Conservation (phyloP, 2,113 vertebrate genomes). For the human region GRCh38 chr1:36114501-36115000, state of each 20-base stretch:
- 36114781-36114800: neutral
- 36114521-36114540: neutral
- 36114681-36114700: neutral
- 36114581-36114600: neutral
- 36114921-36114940: neutral
- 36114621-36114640: neutral
- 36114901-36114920: neutral
- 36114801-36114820: neutral
- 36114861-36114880: neutral
- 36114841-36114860: neutral
- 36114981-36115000: neutral
- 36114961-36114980: neutral
- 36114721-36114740: neutral
- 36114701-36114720: neutral
- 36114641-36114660: neutral
- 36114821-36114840: neutral
- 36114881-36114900: neutral
- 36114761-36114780: neutral
- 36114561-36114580: neutral
- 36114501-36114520: neutral
- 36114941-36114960: neutral
- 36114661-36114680: neutral
- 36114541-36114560: neutral
- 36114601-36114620: constrained; percentile 18
- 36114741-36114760: neutral